phyloP scores from a whole-genome alignment of 2,113 vertebrate species.

The Lanius collurio region DNA sequence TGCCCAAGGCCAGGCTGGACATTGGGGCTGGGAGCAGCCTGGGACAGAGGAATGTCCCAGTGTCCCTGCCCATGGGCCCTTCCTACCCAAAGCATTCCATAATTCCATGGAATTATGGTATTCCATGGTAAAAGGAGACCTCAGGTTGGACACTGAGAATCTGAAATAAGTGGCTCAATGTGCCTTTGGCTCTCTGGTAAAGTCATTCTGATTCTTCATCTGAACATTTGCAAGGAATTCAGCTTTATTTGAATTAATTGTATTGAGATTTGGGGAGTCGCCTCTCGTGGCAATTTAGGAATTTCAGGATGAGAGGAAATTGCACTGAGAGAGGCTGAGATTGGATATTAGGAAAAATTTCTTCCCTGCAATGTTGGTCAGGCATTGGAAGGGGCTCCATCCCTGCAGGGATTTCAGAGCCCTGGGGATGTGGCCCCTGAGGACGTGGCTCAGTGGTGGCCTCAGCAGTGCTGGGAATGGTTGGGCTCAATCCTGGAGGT shows the following conservation, averaged over 20 bases:
- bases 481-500: neutral
- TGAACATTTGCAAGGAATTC: neutral
- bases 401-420: accelerated
- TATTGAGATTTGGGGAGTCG: neutral
- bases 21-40: neutral
- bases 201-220: neutral
- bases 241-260: neutral
- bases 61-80: neutral
- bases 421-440: neutral
- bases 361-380: accelerated
- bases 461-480: neutral
- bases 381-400: neutral
- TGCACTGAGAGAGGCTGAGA: neutral
- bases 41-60: accelerated
- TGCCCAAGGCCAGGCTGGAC: neutral
- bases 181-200: neutral
- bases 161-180: neutral
- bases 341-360: neutral
- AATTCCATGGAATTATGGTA: neutral
- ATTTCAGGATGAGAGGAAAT: neutral
- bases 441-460: neutral
- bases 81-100: neutral
- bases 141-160: neutral
- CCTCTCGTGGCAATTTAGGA: neutral
- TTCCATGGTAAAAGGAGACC: neutral